Conservation (phyloP, 2,797 vertebrate species). For the Microctenopoma lineatum region DNA sequence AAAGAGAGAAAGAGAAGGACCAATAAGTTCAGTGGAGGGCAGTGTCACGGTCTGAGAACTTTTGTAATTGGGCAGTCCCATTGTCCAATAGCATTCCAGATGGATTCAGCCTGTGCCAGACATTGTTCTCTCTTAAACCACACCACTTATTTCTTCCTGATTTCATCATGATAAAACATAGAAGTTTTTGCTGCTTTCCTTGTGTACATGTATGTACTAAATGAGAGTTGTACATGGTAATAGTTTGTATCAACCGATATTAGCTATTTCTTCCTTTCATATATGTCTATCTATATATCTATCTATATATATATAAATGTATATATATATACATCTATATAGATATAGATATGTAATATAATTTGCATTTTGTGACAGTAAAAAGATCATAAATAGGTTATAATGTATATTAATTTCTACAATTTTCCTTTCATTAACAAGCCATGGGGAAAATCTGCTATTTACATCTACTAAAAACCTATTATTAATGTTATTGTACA, state of each 20-base stretch:
- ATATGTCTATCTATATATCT: slow-evolving; percentile 31
- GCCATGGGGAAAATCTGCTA: slow-evolving; percentile 80
- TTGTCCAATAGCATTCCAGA: slow-evolving; percentile 60
- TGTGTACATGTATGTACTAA: slow-evolving; percentile 84
- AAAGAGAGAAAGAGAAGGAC: slow-evolving; percentile 48
- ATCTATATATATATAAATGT: slow-evolving; percentile 22
- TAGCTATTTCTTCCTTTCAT: slow-evolving; percentile 59
- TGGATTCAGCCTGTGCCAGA: slow-evolving; percentile 62
- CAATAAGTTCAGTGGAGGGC: slow-evolving; percentile 58
- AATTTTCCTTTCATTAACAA: slow-evolving; percentile 79
- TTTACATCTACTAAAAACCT: slow-evolving; percentile 85
- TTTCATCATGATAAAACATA: slow-evolving; percentile 42
- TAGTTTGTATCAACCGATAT: slow-evolving; percentile 74
- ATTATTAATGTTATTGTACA: slow-evolving; percentile 83
- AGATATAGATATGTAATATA: slow-evolving; percentile 41
- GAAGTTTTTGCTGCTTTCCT: slow-evolving; percentile 84
- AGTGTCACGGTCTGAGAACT: slow-evolving; percentile 39
- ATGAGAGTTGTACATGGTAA: slow-evolving; percentile 81
- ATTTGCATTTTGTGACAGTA: slow-evolving; percentile 74
- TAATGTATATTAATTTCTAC: slow-evolving; percentile 77
- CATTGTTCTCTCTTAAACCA: slow-evolving; percentile 70
- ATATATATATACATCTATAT: slow-evolving; percentile 53
- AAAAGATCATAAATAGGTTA: slow-evolving; percentile 72
- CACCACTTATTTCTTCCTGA: slow-evolving; percentile 84
- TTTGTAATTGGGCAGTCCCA: slow-evolving; percentile 46